A percentile compares a stretch with the other conserved stretches of the same genome.
phyloP scores from a whole-genome alignment of 2,113 vertebrate genomes.

The Chaetura pelagica region DNA sequence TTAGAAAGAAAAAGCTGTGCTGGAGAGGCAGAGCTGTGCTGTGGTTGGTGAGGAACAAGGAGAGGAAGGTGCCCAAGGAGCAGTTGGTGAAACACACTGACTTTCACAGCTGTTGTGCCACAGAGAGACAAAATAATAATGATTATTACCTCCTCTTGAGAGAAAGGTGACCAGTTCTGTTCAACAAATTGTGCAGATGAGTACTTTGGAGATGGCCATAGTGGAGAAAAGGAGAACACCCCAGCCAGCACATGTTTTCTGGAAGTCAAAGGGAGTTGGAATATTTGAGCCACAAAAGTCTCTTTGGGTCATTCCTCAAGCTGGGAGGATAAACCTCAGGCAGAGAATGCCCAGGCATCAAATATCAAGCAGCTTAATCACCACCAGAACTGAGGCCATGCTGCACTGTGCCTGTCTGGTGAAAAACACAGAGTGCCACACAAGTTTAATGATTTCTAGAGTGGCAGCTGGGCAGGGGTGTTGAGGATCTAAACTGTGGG shows the following conservation, averaged over 20 bases:
- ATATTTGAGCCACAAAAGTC: not conserved
- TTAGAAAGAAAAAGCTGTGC: too few species aligned
- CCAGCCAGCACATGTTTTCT: not conserved
- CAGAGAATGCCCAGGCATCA: not conserved
- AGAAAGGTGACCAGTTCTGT: not conserved
- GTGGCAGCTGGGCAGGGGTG: not conserved
- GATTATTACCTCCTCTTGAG: not conserved
- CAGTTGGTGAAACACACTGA: not conserved
- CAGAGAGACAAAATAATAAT: not conserved
- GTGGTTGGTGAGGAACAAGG: too few species aligned
- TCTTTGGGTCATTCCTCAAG: not conserved
- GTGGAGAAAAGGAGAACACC: not conserved
- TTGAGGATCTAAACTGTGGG: not conserved
- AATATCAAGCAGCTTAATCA: not conserved
- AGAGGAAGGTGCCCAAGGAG: too few species aligned
- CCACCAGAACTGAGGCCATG: not conserved
- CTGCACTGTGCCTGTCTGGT: not conserved
- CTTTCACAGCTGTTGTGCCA: not conserved
- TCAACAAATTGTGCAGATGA: not conserved
- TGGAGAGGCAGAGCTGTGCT: too few species aligned
- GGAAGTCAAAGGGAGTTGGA: not conserved
- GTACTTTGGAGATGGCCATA: too few species aligned
- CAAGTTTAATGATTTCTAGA: not conserved
- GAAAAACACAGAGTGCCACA: not conserved
- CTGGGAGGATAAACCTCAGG: not conserved